Conservation (phyloP, 2,113 vertebrate genomes). For the Stercorarius parasiticus region DNA sequence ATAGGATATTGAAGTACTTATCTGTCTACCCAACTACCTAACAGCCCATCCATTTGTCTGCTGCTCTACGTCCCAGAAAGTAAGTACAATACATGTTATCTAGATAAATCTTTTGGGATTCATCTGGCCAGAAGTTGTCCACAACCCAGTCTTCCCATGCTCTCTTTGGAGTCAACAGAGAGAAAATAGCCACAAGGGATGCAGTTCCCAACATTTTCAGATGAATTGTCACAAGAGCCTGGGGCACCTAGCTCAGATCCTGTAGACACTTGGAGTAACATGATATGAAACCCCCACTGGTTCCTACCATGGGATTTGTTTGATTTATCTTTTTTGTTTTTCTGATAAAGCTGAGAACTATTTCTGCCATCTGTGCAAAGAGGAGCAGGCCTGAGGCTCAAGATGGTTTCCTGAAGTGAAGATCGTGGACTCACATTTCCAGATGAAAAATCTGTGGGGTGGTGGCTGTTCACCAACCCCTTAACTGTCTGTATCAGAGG, state of each 20-base stretch:
- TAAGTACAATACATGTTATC: neutral
- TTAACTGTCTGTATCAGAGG: neutral
- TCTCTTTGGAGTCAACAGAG: neutral
- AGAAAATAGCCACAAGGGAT: neutral
- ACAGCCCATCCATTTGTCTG: neutral
- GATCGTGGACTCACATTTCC: neutral
- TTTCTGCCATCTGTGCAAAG: neutral
- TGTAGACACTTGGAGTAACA: neutral
- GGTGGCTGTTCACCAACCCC: neutral
- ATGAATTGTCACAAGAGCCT: neutral
- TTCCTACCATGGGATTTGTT: neutral
- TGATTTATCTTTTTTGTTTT: neutral
- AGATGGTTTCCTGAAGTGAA: neutral
- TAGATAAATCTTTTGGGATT: neutral
- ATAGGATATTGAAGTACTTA: neutral
- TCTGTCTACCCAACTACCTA: neutral
- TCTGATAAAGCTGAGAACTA: neutral
- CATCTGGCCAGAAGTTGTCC: neutral
- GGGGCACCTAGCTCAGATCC: neutral
- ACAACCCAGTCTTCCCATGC: neutral
- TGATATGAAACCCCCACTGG: neutral
- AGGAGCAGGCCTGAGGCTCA: neutral
- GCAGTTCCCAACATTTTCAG: neutral
- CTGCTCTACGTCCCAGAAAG: neutral
- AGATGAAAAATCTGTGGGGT: neutral